Evolutionary conservation across 2,113 vertebrate species (phyloP).

Genomic region (Phaetusa simplex): DNA sequence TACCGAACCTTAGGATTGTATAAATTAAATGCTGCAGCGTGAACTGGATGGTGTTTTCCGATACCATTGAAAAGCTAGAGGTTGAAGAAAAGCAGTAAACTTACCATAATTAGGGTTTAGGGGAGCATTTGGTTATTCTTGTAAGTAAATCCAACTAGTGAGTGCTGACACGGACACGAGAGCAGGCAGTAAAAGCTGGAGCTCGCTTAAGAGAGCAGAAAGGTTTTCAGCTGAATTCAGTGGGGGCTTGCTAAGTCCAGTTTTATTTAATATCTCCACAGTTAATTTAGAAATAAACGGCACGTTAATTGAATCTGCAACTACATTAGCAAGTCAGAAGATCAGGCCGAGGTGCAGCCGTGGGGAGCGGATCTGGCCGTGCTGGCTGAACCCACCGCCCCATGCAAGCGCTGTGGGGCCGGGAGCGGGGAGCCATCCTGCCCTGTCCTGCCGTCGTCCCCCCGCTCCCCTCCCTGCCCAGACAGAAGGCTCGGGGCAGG

Average conservation of each 20-base stretch:
- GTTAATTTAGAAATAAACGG: not conserved
- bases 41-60: not conserved
- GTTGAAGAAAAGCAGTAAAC: not conserved
- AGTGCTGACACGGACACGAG: not conserved
- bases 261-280: not conserved
- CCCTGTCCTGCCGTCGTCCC: not conserved
- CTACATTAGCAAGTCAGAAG: not conserved
- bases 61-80: not conserved
- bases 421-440: not conserved
- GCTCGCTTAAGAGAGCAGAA: not conserved
- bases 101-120: not conserved
- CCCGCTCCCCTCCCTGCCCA: fast-evolving
- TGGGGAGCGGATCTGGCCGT: not conserved
- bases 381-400: not conserved
- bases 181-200: not conserved
- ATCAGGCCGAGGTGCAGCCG: not conserved
- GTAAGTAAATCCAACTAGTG: not conserved
- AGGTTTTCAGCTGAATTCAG: not conserved
- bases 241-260: not conserved
- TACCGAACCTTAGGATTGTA: not conserved
- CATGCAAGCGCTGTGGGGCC: fast-evolving
- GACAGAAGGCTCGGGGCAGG: not conserved
- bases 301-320: not conserved
- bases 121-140: not conserved
- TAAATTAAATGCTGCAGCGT: not conserved